These are phyloP conservation scores for Hypomecis atomaria DNA, from an alignment of 2,888 invertebrate genomes.

Conservation along the genomic window DNA sequence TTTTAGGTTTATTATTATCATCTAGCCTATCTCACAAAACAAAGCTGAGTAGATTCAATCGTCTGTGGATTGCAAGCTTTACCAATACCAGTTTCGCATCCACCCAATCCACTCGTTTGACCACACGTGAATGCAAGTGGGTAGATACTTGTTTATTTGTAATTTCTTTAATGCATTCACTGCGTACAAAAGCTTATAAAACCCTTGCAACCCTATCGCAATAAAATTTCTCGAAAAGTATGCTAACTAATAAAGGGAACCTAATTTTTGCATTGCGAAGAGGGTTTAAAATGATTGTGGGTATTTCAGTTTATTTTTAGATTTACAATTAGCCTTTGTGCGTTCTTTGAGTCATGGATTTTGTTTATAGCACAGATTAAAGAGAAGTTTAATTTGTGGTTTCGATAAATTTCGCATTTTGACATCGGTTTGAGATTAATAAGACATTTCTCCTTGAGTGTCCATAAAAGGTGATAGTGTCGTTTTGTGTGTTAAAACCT, in stretches of 20 bases:
- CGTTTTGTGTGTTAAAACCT: too few species aligned
- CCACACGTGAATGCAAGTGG: constrained; percentile 63
- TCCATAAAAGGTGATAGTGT: too few species aligned
- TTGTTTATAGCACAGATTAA: constrained; percentile 16
- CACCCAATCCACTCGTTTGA: constrained; percentile 43
- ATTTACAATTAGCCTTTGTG: constrained; percentile 49
- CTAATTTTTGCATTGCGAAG: constrained; percentile 6
- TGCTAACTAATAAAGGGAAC: not conserved
- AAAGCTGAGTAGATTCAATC: too few species aligned
- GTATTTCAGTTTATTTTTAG: constrained; percentile 21
- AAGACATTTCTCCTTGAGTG: not conserved
- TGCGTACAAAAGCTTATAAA: not conserved
- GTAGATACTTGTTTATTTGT: constrained; percentile 59
- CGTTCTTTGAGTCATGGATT: constrained; percentile 17
- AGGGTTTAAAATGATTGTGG: constrained; percentile 2
- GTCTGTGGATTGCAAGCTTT: constrained; percentile 15
- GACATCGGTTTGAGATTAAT: not conserved
- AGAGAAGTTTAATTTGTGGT: constrained; percentile 5
- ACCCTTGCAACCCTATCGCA: constrained; percentile 11
- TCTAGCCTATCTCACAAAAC: too few species aligned
- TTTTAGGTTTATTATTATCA: too few species aligned
- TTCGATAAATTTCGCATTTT: constrained; percentile 1
- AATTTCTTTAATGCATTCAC: constrained; percentile 46
- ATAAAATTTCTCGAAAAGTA: not conserved
- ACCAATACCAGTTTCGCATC: constrained; percentile 30